Evolutionary conservation across 2,797 vertebrate genomes (phyloP), one percentile per base, ranked within the genome.

Genomic region (Ispidina lecontei): DNA sequence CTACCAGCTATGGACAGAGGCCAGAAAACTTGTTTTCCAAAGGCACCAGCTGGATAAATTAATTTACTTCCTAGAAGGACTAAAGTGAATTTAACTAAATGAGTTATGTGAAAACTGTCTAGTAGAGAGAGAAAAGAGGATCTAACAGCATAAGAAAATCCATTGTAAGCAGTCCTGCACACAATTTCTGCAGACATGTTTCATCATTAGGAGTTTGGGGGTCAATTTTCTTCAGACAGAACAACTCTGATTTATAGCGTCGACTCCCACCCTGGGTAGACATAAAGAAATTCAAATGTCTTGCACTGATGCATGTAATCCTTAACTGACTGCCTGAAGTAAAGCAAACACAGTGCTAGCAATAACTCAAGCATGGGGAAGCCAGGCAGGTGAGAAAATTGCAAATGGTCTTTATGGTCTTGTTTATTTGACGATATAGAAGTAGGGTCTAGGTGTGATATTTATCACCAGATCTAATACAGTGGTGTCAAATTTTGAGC

Each of bases 321-420:
- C 69, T 89, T 88, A 84, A 68, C 51, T 58, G 84, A 51, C 14
- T 64, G 72, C 68, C 62, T 80, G 6, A 69, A 85, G 33, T 33
- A 85, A 89, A 87, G 75, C n/a, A 91, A 93, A 58, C 10, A 55
- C 25, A 51, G 35, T 31, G 14, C 46, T 7, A 84, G 52, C 60
- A 84, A 10, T 78, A 87, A 79, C 25, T 90, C 49, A 84, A 46
- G 29, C 7, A 6, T 0, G 0, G 28, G 15, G 12, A 69, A 65
- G 35, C 8, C 31, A 86, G 26, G 31, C 46, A 58, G 47, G 69
- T 64, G 35, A 35, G 59, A 47, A 91, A 75, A 87, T 78, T 84
- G 83, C 35, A 83, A 80, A 81, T 69, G n/a, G 19, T 71, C 73
- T 91, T 93, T 75, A 84, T 5, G 10, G 9, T 74, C 51, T 58